Base-by-base conservation (phyloP, 1,140 invertebrate species). In the Ips typographus region DNA sequence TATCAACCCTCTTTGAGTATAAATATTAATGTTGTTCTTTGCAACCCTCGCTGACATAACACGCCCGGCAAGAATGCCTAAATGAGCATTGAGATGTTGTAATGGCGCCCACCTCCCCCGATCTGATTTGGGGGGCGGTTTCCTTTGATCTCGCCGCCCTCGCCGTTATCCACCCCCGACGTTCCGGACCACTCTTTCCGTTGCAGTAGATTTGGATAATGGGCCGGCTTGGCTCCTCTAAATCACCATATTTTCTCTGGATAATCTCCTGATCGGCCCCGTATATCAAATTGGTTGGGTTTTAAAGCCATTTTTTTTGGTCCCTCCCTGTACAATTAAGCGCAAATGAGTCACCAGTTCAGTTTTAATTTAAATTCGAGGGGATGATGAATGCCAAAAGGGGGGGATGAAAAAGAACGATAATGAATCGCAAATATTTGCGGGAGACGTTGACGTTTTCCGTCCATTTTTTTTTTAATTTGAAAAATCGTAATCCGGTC, bases 61-160 rank as follows among this genome's bases (percentile, higher is more conserved):
- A 41, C 70, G 72, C 65, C 68, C 69, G 68, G 55, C 68, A 72
- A 76, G 75, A 78, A 79, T 78, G 75, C 75, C 77, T 78, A 80
- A 80, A 80, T 80, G 78, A 80, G 77, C 78, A 80, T 78, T 79
- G 77, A 78, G 78, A 79, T 77, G 78, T 77, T 77, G 75, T 80
- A 80, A 80, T 80, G 78, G 78, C 78, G 78, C 74, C 73, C 75
- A 75, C 76, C 77, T 75, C 75, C 75, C 68, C 74, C 77, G 75
- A 79, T 78, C 74, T 78, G 77, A 78, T 79, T 79, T 80, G 74
- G 77, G 75, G 77, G 78, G 78, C 77, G 78, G 78, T 76, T 77
- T 79, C 78, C 78, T 80, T 80, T 80, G 78, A 80, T 80, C 78
- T 80, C 77, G 74, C 77, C 78, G 77, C 77, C 77, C 73, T 41